Evolutionary conservation across 2,797 vertebrate species (phyloP).

Genomic region (Macropodus opercularis): DNA sequence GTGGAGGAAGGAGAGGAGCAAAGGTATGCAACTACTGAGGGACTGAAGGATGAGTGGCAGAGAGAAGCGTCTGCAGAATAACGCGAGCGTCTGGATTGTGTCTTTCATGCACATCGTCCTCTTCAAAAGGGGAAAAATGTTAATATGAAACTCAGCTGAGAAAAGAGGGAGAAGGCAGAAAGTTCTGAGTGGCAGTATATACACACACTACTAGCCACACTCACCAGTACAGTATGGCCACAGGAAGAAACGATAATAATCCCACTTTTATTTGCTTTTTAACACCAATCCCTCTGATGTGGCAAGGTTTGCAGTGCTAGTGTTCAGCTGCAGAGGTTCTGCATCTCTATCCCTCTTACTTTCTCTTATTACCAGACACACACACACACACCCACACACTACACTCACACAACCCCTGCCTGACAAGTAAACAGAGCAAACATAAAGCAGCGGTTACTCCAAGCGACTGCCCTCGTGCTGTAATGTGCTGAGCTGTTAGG

Average conservation of each 20-base stretch:
- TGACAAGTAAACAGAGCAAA: background rate
- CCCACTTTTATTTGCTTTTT: too few relatives aligned
- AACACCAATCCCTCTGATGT: too few relatives aligned
- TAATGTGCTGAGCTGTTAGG: conserved; percentile 59
- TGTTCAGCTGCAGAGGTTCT: too few relatives aligned
- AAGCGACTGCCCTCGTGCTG: conserved; percentile 12
- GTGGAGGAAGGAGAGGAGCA: conserved; percentile 17
- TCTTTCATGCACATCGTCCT: conserved; percentile 16
- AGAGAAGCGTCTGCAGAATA: conserved; percentile 27
- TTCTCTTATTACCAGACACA: conserved; percentile 39
- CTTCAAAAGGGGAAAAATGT: conserved; percentile 25
- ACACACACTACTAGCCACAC: too few relatives aligned
- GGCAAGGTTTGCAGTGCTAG: too few relatives aligned
- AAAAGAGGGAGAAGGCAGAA: conserved; percentile 8
- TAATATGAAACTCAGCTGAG: conserved; percentile 15
- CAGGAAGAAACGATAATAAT: too few relatives aligned
- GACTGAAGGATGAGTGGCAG: conserved; percentile 48
- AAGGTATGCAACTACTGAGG: conserved; percentile 31
- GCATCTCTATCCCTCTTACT: conserved; percentile 8
- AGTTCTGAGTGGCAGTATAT: conserved; percentile 30
- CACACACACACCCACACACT: background rate
- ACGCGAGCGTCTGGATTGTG: conserved; percentile 1
- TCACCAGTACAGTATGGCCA: too few relatives aligned
- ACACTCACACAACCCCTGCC: background rate
- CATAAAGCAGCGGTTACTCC: conserved; percentile 28